A percentile compares a stretch with the other conserved stretches of the same genome.
Conservation (phyloP, 2,797 vertebrate species). For the Prionace glauca region DNA sequence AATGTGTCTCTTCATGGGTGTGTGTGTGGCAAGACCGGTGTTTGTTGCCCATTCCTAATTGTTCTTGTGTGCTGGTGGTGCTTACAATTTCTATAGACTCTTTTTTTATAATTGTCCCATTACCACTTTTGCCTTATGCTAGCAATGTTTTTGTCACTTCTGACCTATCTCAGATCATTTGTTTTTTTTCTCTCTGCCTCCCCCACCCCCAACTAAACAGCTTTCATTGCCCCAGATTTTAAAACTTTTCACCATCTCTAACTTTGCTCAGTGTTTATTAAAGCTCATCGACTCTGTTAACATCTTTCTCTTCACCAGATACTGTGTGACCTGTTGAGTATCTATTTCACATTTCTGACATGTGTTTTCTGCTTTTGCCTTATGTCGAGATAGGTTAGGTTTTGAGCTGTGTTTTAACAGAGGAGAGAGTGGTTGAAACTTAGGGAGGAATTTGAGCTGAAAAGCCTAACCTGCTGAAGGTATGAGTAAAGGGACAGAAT, state of each 20-base stretch:
- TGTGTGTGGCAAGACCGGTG: too few relatives aligned
- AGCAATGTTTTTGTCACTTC: background rate
- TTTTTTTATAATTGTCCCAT: too few relatives aligned
- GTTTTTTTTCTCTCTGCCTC: background rate
- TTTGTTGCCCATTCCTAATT: too few relatives aligned
- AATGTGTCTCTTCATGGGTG: too few relatives aligned
- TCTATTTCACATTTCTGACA: background rate
- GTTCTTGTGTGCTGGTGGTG: too few relatives aligned
- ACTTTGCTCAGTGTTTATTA: background rate
- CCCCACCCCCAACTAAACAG: too few relatives aligned
- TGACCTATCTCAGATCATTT: background rate
- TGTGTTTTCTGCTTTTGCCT: background rate
- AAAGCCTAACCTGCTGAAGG: background rate
- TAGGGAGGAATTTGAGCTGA: background rate
- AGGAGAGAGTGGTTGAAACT: background rate
- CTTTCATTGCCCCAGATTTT: background rate
- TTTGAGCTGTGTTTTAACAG: background rate
- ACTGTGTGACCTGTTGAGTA: background rate
- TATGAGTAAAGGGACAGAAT: background rate
- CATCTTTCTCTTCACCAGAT: background rate
- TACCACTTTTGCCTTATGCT: too few relatives aligned
- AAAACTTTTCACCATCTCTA: background rate
- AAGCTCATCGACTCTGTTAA: background rate
- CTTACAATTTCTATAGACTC: too few relatives aligned
- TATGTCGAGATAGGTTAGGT: background rate